phyloP scores from a whole-genome alignment of 1,140 invertebrate species.

The Aphidius gifuensis region DNA sequence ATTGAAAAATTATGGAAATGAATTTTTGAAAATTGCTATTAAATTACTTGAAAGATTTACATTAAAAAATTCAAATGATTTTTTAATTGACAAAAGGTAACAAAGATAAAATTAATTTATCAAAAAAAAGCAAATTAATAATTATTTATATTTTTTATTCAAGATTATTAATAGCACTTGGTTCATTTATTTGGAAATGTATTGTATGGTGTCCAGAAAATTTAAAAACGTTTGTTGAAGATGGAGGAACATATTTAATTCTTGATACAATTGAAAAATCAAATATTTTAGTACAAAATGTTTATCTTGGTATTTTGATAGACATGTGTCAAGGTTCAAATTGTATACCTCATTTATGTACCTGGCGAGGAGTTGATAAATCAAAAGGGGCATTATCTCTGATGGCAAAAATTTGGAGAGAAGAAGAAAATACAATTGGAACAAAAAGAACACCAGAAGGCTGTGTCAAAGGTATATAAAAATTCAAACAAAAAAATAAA shows the following conservation, averaged over 20 bases:
- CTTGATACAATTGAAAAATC: constrained; percentile 30
- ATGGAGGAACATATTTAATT: constrained; percentile 23
- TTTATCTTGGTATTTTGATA: constrained; percentile 36
- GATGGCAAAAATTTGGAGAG: constrained; percentile 38
- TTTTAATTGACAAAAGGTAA: constrained; percentile 38
- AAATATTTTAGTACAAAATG: constrained; percentile 26
- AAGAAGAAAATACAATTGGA: constrained; percentile 36
- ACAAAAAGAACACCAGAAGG: constrained; percentile 30
- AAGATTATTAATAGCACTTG: constrained; percentile 37
- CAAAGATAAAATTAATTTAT: not conserved
- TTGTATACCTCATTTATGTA: constrained; percentile 34
- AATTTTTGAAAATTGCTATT: constrained; percentile 26
- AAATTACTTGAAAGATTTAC: constrained; percentile 30
- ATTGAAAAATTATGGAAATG: constrained; percentile 24
- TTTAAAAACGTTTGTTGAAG: constrained; percentile 31
- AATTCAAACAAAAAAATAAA: not conserved
- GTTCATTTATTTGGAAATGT: constrained; percentile 39
- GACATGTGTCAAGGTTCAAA: constrained; percentile 33
- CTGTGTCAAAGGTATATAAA: constrained; percentile 27
- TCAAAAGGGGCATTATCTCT: constrained; percentile 35
- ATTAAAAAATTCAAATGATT: constrained; percentile 31
- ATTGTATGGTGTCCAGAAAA: constrained; percentile 26
- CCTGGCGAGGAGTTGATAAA: constrained; percentile 39
- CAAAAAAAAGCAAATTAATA: not conserved
- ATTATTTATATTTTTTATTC: constrained; percentile 10